Conservation (phyloP, 2,113 vertebrate genomes). For the Bujurquina vittata region DNA sequence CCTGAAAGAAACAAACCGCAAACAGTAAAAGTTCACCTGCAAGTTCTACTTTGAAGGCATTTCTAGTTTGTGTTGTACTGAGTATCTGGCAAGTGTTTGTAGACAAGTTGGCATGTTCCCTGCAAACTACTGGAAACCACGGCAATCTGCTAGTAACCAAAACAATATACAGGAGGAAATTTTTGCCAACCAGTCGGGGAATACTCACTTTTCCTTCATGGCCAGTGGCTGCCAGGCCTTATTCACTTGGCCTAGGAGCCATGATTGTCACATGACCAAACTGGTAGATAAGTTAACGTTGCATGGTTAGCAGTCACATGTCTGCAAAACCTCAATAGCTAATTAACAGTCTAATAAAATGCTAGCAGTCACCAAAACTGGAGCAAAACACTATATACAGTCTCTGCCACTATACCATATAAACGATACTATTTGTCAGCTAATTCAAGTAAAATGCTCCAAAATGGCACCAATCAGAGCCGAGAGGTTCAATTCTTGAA, state of each 20-base stretch:
- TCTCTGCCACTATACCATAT: no score
- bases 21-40: neutral
- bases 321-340: no score
- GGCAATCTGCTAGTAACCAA: neutral
- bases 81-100: neutral
- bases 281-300: no score
- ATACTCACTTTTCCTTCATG: neutral
- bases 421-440: no score
- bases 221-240: neutral
- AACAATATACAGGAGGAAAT: neutral
- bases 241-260: neutral
- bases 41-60: neutral
- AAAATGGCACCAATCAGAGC: no score
- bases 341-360: no score
- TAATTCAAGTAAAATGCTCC: no score
- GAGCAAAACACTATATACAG: no score
- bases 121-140: neutral
- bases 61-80: neutral
- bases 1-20: neutral
- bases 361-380: no score
- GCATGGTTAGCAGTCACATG: no score
- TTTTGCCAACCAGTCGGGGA: neutral
- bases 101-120: rapidly evolving
- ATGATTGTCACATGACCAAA: neutral
- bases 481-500: no score